These are phyloP conservation scores for Megastigmus dorsalis DNA, from an alignment of 2,888 invertebrate genomes.

Conservation along the genomic window DNA sequence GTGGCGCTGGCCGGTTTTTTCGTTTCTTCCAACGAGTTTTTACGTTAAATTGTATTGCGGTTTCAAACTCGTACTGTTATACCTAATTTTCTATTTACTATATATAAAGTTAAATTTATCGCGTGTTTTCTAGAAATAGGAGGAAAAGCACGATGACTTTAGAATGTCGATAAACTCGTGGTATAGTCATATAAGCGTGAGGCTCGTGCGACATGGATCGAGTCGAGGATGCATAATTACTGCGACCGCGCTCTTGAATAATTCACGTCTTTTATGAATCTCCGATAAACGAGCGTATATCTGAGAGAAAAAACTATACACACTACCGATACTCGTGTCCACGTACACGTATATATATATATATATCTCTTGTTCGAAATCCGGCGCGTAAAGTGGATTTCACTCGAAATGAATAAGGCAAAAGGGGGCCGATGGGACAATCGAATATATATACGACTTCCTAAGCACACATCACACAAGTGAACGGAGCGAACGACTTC, in stretches of 20 bases:
- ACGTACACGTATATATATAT: too few species aligned
- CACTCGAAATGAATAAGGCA: slow-evolving; percentile 34
- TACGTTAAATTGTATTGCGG: slow-evolving; percentile 14
- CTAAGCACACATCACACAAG: not conserved
- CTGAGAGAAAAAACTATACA: too few species aligned
- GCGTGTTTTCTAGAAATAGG: not conserved
- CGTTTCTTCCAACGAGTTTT: not conserved
- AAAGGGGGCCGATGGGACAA: not conserved
- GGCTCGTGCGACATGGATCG: too few species aligned
- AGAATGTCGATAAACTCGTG: slow-evolving; percentile 20
- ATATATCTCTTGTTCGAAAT: too few species aligned
- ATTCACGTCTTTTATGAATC: slow-evolving; percentile 19
- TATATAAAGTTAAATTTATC: too few species aligned
- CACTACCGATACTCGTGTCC: too few species aligned
- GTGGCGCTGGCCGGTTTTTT: not conserved
- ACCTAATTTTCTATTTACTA: too few species aligned
- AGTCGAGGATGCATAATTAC: slow-evolving; percentile 37
- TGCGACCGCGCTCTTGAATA: slow-evolving; percentile 40
- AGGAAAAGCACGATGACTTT: not conserved
- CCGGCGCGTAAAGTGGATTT: slow-evolving; percentile 15
- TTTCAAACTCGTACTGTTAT: too few species aligned
- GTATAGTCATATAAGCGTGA: too few species aligned
- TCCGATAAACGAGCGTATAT: too few species aligned
- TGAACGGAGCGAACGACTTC: slow-evolving; percentile 20
- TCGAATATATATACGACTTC: slow-evolving; percentile 15